Percentiles rank a stretch among this genome's conserved stretches.
phyloP scores from a whole-genome alignment of 2,888 invertebrate species.

The Idaea aversata region DNA sequence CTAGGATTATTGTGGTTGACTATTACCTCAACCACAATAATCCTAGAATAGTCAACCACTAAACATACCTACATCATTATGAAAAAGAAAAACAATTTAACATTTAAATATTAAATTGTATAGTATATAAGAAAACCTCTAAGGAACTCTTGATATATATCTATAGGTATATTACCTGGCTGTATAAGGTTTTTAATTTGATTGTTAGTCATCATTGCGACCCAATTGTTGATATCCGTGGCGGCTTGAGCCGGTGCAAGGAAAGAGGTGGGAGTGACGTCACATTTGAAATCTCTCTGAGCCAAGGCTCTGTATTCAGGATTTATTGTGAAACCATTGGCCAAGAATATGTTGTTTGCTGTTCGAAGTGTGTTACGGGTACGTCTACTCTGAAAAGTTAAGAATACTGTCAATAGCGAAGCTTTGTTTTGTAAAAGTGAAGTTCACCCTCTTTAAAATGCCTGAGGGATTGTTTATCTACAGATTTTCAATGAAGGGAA shows the following conservation, averaged over 20 bases:
- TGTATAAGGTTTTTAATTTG: conserved; percentile 82
- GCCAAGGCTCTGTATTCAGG: conserved; percentile 52
- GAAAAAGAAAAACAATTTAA: too few species aligned
- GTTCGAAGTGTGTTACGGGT: conserved; percentile 57
- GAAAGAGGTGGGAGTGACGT: conserved; percentile 80
- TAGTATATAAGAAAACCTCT: too few species aligned
- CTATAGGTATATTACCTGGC: conserved; percentile 64
- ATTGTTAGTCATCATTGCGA: conserved; percentile 83
- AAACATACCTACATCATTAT: too few species aligned
- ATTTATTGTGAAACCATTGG: conserved; percentile 51
- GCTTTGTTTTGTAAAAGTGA: too few species aligned
- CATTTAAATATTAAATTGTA: too few species aligned
- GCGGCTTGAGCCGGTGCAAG: conserved; percentile 65
- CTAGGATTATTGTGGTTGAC: too few species aligned
- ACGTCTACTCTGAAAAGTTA: conserved; percentile 51
- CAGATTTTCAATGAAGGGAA: too few species aligned
- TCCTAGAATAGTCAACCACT: too few species aligned
- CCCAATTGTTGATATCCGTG: conserved; percentile 86
- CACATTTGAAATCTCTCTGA: conserved; percentile 73
- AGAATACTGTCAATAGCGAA: neutral
- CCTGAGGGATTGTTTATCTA: too few species aligned
- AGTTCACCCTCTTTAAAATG: too few species aligned
- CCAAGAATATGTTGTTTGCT: conserved; percentile 61
- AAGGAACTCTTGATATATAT: too few species aligned
- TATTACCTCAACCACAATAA: too few species aligned